A percentile compares a stretch with the other conserved stretches of the same genome.
phyloP scores from a whole-genome alignment of 2,797 vertebrate genomes.

The Rachycentron canadum region DNA sequence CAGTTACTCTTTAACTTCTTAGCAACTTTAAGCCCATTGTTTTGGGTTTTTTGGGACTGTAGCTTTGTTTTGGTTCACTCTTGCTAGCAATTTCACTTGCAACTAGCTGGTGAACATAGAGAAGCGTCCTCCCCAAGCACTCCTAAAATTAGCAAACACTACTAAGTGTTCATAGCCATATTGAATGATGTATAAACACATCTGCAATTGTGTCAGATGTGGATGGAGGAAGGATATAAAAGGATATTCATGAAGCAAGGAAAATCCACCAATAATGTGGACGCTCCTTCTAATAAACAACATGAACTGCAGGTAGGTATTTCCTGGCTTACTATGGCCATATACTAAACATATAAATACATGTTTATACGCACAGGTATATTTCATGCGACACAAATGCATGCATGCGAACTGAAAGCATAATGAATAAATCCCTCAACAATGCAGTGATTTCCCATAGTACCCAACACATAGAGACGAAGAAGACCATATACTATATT shows the following conservation, averaged over 20 bases:
- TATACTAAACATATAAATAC: not conserved
- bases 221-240: too few relatives aligned
- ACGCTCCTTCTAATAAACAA: conserved; percentile 30
- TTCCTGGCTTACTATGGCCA: not conserved
- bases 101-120: not conserved
- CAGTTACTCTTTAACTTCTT: too few relatives aligned
- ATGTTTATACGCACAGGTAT: not conserved
- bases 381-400: not conserved
- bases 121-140: not conserved
- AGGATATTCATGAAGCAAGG: conserved; percentile 18
- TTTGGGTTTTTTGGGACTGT: not conserved
- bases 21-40: not conserved
- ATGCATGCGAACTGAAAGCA: not conserved
- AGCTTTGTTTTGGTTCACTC: not conserved
- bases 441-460: not conserved
- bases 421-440: not conserved
- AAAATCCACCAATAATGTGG: conserved; percentile 43
- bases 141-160: not conserved
- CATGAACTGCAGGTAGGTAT: not conserved
- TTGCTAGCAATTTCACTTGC: not conserved
- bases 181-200: not conserved
- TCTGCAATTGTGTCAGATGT: not conserved
- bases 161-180: not conserved
- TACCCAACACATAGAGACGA: not conserved
- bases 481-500: not conserved